These are phyloP conservation scores for Rynchops niger DNA, from an alignment of 2,113 vertebrate genomes.

Conservation along the genomic window DNA sequence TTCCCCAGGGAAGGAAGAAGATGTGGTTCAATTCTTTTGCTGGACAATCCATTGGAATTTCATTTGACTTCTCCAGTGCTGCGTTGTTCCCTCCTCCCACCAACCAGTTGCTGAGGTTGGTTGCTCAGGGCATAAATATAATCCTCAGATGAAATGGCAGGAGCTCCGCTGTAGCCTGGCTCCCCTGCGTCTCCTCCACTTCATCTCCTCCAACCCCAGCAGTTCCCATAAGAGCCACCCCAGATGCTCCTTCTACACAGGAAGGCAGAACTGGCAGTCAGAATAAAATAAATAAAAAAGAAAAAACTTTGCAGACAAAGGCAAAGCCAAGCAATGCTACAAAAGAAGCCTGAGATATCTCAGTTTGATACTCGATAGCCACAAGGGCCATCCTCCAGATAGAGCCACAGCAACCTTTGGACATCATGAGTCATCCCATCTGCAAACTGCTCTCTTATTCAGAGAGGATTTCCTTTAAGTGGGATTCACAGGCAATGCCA, in stretches of 20 bases:
- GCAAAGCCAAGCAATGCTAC: not conserved
- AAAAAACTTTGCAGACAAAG: not conserved
- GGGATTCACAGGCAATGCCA: not conserved
- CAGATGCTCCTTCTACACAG: not conserved
- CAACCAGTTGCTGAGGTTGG: not conserved
- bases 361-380: accelerated
- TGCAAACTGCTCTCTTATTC: not conserved
- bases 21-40: not conserved
- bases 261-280: not conserved
- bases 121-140: not conserved
- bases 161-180: not conserved
- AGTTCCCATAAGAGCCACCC: not conserved
- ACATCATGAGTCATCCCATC: not conserved
- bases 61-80: not conserved
- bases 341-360: not conserved
- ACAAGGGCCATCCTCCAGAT: accelerated
- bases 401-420: not conserved
- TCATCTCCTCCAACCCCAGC: not conserved
- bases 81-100: not conserved
- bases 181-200: not conserved
- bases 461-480: not conserved
- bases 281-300: not conserved
- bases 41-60: not conserved
- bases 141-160: not conserved
- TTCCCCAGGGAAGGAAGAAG: not conserved